Conservation (phyloP, 2,888 invertebrate genomes). For the Phoenoteleia sp. region DNA sequence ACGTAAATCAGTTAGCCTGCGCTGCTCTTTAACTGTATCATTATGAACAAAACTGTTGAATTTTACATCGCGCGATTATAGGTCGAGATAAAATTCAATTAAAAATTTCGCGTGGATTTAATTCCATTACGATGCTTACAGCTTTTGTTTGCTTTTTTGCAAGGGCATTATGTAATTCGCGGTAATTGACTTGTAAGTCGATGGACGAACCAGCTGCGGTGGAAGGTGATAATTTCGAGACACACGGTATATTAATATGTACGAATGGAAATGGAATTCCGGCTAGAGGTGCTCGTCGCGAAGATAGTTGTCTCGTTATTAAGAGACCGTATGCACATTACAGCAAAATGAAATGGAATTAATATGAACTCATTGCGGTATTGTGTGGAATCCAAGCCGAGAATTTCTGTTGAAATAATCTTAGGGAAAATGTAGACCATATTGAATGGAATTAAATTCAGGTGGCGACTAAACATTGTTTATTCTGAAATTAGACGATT, state of each 20-base stretch:
- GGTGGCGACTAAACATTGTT: slow-evolving; percentile 26
- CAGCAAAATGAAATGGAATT: slow-evolving; percentile 67
- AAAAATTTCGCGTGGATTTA: slow-evolving; percentile 42
- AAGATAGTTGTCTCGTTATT: slow-evolving; percentile 67
- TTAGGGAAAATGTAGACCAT: slow-evolving; percentile 46
- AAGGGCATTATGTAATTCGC: too few species aligned
- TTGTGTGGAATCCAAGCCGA: slow-evolving; percentile 47
- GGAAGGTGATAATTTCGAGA: slow-evolving; percentile 6
- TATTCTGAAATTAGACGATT: slow-evolving; percentile 18
- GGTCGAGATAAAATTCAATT: slow-evolving; percentile 49
- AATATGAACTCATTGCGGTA: slow-evolving; percentile 67
- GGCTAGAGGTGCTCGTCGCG: slow-evolving; percentile 12
- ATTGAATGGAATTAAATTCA: slow-evolving; percentile 34
- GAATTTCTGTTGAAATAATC: slow-evolving; percentile 38
- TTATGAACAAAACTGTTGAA: slow-evolving; percentile 60
- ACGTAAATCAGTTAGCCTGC: slow-evolving; percentile 59
- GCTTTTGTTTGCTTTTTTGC: background rate
- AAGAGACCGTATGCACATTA: slow-evolving; percentile 49
- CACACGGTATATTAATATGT: slow-evolving; percentile 49
- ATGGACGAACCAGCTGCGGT: too few species aligned
- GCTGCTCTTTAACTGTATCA: slow-evolving; percentile 49
- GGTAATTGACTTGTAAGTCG: too few species aligned
- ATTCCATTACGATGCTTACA: slow-evolving; percentile 26
- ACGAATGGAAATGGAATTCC: slow-evolving; percentile 50
- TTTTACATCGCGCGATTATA: slow-evolving; percentile 51